Base-by-base conservation (phyloP, 2,113 vertebrate genomes). In the Motacilla alba region DNA sequence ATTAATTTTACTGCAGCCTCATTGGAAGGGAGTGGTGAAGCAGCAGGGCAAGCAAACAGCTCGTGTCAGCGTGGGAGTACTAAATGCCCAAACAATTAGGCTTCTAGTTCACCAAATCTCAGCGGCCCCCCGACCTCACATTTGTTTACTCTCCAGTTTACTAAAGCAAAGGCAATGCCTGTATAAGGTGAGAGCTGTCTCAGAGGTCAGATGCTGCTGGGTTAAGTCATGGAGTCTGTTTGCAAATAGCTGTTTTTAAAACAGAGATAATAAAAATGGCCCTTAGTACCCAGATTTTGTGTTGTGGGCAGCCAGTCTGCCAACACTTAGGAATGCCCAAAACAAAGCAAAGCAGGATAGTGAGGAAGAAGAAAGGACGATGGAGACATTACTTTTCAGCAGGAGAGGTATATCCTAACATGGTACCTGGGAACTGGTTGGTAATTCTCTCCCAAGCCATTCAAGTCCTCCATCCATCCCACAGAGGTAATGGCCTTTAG, bases 1-100 rank as follows among this genome's bases (percentile, higher is more conserved):
- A 28, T 96, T 90, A 89, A 92, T 94, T 96, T 95, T 75, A 96
- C 85, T 77, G 92, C 59, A 83, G 67, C n/a, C 33, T 87, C 74
- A 81, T 87, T 87, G 87, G 79, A 90, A 91, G 63, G 93, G 81
- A 94, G 94, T 56, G 70, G 69, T 59, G 50, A 92, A 93, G 82
- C 68, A 95, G 86, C 64, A 60, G 58, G 80, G 83, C 69, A 79
- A 87, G 88, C 88, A 73, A 89, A 75, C 83, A 90, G 80, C 88
- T 94, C 74, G 83, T 2, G 31, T 30, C 64, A 66, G 39, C 0
- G 5, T 21, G 59, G 91, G 47, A 92, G 73, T 35, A 7, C 35
- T 31, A 33, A 69, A 21, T 76, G 69, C 62, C 33, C 73, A 16
- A 63, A 63, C 88, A 68, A 85, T 91, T 46, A 58, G 53, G 35